phyloP scores from a whole-genome alignment of 2,113 vertebrate species.

The Macaca nemestrina region DNA sequence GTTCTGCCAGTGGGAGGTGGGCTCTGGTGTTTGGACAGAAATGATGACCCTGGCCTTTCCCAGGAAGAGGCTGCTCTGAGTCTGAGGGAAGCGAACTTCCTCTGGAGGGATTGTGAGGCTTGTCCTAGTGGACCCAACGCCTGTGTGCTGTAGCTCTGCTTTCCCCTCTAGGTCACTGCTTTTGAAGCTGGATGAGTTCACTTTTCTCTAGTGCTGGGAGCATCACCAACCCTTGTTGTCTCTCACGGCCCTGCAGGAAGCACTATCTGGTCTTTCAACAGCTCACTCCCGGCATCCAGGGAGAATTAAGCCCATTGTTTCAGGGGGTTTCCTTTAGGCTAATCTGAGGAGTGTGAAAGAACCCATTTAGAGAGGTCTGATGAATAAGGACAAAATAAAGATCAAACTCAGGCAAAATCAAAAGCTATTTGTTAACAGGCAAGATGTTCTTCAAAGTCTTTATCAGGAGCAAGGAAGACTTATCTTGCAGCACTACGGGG shows the following conservation, averaged over 20 bases:
- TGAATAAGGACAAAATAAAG: slow-evolving; percentile 87
- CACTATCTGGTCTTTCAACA: slow-evolving; percentile 50
- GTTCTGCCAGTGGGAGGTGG: neutral
- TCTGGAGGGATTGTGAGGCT: slow-evolving; percentile 5
- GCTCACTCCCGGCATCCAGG: slow-evolving; percentile 15
- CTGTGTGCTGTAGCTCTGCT: neutral
- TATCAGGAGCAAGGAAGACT: slow-evolving; percentile 83
- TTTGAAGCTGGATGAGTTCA: slow-evolving; percentile 53
- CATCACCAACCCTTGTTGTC: slow-evolving; percentile 23
- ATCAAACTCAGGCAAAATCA: slow-evolving; percentile 86
- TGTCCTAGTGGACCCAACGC: neutral
- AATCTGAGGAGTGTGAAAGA: slow-evolving; percentile 85
- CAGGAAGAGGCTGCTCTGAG: neutral
- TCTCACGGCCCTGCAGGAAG: slow-evolving; percentile 15
- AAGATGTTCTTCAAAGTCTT: slow-evolving; percentile 85
- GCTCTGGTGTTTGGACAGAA: neutral
- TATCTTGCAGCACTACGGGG: slow-evolving; percentile 80
- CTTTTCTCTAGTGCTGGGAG: neutral
- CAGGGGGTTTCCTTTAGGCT: slow-evolving; percentile 85
- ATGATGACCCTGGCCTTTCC: neutral
- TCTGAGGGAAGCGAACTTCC: neutral
- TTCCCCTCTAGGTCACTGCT: neutral
- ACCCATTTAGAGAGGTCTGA: slow-evolving; percentile 83
- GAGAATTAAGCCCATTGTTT: slow-evolving; percentile 83
- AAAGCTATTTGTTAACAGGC: slow-evolving; percentile 87